A percentile compares a stretch with the other conserved stretches of the same genome.
Conservation (phyloP, 2,888 invertebrate species). For the Bellardia pandia region DNA sequence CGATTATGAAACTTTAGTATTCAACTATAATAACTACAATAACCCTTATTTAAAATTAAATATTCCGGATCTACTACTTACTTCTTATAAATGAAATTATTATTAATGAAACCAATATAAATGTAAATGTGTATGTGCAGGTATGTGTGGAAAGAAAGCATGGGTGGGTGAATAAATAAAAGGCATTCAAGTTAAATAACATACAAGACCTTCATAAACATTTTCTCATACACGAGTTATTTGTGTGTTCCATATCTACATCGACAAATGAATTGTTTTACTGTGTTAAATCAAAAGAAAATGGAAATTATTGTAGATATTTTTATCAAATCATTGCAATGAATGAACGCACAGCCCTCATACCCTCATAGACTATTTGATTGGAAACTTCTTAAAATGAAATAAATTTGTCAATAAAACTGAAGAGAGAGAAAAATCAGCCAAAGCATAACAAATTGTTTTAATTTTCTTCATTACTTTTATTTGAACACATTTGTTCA, state of each 20-base stretch:
- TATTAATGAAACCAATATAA: conserved; percentile 35
- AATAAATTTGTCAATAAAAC: not conserved
- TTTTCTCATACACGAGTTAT: not conserved
- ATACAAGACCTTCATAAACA: conserved; percentile 33
- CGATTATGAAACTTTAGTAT: too few relatives aligned
- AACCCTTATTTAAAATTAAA: conserved; percentile 22
- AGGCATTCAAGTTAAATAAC: not conserved
- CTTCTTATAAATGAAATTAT: conserved; percentile 21
- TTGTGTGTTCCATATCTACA: not conserved
- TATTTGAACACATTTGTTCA: conserved; percentile 5
- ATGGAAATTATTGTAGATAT: conserved; percentile 47
- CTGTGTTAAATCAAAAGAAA: conserved; percentile 45
- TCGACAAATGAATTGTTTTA: conserved; percentile 11
- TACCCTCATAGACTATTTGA: conserved; percentile 22
- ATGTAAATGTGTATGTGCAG: conserved; percentile 7
- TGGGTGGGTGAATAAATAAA: not conserved
- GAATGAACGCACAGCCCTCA: conserved; percentile 20
- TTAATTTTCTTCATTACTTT: not conserved
- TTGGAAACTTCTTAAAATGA: conserved; percentile 10
- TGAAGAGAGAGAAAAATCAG: not conserved
- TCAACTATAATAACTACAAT: too few relatives aligned
- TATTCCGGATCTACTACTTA: conserved; percentile 25
- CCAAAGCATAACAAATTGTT: not conserved
- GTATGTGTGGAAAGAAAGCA: not conserved
- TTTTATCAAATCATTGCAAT: conserved; percentile 47